phyloP scores from a whole-genome alignment of 2,888 invertebrate genomes.

The Oasisia sp. region DNA sequence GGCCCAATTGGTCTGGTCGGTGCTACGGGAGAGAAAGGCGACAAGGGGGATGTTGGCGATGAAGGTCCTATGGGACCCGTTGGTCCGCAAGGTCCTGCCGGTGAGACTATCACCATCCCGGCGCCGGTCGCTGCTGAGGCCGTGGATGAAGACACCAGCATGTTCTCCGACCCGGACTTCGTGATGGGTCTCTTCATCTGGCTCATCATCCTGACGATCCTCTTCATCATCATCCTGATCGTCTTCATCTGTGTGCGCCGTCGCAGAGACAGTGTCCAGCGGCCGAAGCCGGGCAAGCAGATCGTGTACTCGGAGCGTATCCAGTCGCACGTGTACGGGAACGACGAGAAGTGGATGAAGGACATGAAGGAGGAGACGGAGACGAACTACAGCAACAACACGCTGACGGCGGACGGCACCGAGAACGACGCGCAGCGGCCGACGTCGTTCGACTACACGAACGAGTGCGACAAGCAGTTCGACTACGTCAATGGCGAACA shows the following conservation, averaged over 20 bases:
- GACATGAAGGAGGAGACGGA: conserved; percentile 3
- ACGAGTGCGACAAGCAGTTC: not conserved
- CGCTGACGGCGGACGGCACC: not conserved
- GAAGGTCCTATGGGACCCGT: not conserved
- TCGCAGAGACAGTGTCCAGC: not conserved
- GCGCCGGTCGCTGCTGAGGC: not conserved
- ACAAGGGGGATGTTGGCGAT: not conserved
- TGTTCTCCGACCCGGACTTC: not conserved
- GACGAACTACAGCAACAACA: conserved; percentile 17
- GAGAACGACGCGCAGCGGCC: not conserved
- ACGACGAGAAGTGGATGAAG: not conserved
- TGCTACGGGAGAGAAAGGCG: not conserved
- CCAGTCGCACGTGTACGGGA: not conserved
- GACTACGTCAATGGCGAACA: not conserved
- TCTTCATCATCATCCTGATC: conserved; percentile 32
- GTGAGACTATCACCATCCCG: not conserved
- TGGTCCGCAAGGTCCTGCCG: not conserved
- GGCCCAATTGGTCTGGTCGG: not conserved
- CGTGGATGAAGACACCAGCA: not conserved
- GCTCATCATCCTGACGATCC: conserved; percentile 30
- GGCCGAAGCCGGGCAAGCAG: not conserved
- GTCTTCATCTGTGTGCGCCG: conserved; percentile 17
- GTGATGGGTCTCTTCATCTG: conserved; percentile 31
- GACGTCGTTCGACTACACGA: conserved; percentile 1
- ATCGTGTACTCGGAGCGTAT: not conserved